A percentile compares a stretch with the other conserved stretches of the same genome.
Evolutionary conservation across 1,140 invertebrate species (phyloP).

Genomic region (Camponotus pennsylvanicus): DNA sequence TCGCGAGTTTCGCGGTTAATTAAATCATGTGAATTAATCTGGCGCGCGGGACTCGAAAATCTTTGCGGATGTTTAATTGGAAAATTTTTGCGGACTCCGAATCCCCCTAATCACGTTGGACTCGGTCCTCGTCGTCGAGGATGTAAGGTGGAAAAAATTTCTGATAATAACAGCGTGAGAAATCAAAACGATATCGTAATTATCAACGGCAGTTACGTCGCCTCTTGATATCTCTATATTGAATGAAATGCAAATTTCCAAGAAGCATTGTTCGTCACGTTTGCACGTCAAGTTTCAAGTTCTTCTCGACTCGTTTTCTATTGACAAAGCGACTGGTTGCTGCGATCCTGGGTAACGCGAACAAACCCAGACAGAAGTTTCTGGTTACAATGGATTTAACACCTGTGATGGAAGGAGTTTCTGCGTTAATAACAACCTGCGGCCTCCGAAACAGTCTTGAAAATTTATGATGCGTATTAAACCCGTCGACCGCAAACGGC

Average conservation of each 20-base stretch:
- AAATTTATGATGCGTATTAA: constrained; percentile 61
- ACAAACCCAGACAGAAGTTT: constrained; percentile 39
- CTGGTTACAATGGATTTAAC: constrained; percentile 46
- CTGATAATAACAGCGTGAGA: background rate
- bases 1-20: constrained; percentile 53
- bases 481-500: constrained; percentile 40
- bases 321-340: constrained; percentile 32
- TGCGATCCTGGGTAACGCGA: constrained; percentile 17
- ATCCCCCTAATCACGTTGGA: background rate
- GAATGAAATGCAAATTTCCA: background rate
- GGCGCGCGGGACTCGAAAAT: constrained; percentile 27
- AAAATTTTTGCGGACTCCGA: background rate
- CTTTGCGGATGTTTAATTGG: constrained; percentile 43
- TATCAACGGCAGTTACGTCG: background rate
- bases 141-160: background rate
- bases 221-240: background rate
- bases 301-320: constrained; percentile 25
- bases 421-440: constrained; percentile 54
- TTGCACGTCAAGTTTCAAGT: background rate
- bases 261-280: background rate
- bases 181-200: background rate
- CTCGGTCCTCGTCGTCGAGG: background rate
- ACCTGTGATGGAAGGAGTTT: constrained; percentile 48
- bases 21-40: constrained; percentile 57
- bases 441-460: constrained; percentile 51